Conservation (phyloP, 2,797 vertebrate genomes). For the Crocodylus rhombifer region DNA sequence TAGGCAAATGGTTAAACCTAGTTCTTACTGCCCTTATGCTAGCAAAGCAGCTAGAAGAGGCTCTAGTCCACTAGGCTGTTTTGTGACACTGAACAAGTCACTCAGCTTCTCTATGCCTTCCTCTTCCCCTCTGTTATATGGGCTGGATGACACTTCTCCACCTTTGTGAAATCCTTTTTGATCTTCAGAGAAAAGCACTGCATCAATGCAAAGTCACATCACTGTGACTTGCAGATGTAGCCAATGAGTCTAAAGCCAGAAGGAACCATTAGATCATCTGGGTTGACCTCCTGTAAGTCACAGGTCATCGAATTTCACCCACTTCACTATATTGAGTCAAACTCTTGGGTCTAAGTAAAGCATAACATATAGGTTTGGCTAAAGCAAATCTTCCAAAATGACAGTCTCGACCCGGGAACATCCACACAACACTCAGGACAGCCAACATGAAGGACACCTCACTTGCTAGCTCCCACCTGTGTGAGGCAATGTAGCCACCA, state of each 20-base stretch:
- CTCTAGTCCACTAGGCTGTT: background rate
- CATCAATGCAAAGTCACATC: background rate
- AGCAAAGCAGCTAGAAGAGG: background rate
- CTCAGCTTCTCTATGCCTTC: background rate
- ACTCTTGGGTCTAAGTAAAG: background rate
- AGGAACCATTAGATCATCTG: background rate
- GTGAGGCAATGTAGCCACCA: too few species aligned
- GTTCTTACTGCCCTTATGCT: background rate
- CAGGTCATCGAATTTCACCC: background rate
- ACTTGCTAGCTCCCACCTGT: too few species aligned
- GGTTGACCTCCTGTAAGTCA: background rate
- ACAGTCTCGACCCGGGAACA: too few species aligned
- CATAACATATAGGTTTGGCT: too few species aligned
- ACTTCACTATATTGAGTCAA: background rate
- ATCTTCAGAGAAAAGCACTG: constrained; percentile 34
- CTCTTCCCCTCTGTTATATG: constrained; percentile 1
- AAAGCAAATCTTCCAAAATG: background rate
- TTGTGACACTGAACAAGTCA: background rate
- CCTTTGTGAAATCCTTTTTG: background rate
- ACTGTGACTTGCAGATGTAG: background rate
- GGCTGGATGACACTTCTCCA: background rate
- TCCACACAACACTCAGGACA: too few species aligned
- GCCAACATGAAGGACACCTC: too few species aligned
- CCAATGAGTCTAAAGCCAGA: background rate
- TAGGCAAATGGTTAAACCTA: constrained; percentile 9